Base-by-base conservation (phyloP, 1,140 invertebrate genomes). In the Branchinecta lindahli region DNA sequence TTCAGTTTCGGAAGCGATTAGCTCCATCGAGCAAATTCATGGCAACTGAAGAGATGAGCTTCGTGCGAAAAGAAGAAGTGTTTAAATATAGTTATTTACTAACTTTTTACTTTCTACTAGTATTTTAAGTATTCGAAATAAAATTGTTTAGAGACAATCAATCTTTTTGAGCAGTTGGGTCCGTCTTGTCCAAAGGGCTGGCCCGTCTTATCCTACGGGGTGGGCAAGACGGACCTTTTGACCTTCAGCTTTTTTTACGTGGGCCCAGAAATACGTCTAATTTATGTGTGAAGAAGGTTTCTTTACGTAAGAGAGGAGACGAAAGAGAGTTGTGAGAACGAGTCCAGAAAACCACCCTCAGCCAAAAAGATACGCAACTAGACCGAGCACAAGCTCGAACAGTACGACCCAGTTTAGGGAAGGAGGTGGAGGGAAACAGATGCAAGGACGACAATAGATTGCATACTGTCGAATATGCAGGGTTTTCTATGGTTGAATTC, bases 11-110 rank as follows among this genome's bases (percentile, higher is more conserved):
- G 52, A 52, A 61, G 52, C 52, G 52, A 20, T 6, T 61, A 61
- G 52, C 18, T 61, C 52, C 52, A 20, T 61, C 52, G 52, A 61
- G 52, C 18, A 61, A 61, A 61, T 61, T 61, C 52, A 20, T 61
- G 52, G 52, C 2, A 12, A 61, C 12, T 61, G 52, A 61, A 61
- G 52, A 61, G 52, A 61, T 61, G 52, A 61, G 52, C 12, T 61
- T 61, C 52, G 52, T 61, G 18, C 52, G 52, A 20, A 61, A 12
- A 61, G 1, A 61, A 61, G 52, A 61, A 61, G 52, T 61, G 52
- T 20, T 61, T 61, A 61, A 61, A 1, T 61, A 12, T 61, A 61
- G 2, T 61, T 61, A 61, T 20, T 15, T 20, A 61, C 52, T 4
- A 15, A 15, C 18, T 15, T 61, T 61, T 61, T 61, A 15, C 12